These are phyloP conservation scores for Jaculus jaculus DNA, from an alignment of 2,113 vertebrate genomes.

Conservation along the genomic window DNA sequence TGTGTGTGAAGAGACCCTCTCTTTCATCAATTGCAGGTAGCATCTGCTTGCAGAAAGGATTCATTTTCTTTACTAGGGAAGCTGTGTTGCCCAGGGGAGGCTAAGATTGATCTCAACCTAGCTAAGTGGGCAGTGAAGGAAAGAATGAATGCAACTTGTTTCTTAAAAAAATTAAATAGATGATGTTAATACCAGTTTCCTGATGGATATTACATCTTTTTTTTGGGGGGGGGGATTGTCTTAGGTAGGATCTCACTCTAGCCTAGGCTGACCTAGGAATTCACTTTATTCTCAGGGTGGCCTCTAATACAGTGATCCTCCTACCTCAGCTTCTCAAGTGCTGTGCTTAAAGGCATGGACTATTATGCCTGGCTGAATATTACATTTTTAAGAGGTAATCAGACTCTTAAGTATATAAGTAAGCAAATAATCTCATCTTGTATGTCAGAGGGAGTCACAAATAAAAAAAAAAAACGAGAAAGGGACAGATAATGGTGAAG, in stretches of 20 bases:
- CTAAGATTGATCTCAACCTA: neutral
- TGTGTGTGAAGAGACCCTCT: accelerated
- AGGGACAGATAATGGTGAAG: neutral
- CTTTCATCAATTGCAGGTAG: too few relatives aligned
- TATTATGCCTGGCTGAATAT: too few relatives aligned
- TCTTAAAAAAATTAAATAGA: neutral
- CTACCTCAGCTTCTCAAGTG: too few relatives aligned
- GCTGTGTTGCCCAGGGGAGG: neutral
- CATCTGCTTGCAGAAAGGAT: neutral
- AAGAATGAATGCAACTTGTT: neutral
- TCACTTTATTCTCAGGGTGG: too few relatives aligned
- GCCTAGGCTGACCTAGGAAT: too few relatives aligned
- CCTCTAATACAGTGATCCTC: too few relatives aligned
- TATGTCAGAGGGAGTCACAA: neutral
- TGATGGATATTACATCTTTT: neutral
- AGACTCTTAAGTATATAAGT: neutral
- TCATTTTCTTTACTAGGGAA: neutral
- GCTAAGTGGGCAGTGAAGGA: neutral
- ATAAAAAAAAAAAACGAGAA: neutral
- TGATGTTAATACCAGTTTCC: neutral
- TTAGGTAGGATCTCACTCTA: too few relatives aligned
- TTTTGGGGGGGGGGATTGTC: too few relatives aligned
- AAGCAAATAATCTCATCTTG: neutral
- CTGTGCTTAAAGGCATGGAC: too few relatives aligned
- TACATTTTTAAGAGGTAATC: too few relatives aligned